phyloP scores from a whole-genome alignment of 2,888 invertebrate species.

The Hedya salicella region DNA sequence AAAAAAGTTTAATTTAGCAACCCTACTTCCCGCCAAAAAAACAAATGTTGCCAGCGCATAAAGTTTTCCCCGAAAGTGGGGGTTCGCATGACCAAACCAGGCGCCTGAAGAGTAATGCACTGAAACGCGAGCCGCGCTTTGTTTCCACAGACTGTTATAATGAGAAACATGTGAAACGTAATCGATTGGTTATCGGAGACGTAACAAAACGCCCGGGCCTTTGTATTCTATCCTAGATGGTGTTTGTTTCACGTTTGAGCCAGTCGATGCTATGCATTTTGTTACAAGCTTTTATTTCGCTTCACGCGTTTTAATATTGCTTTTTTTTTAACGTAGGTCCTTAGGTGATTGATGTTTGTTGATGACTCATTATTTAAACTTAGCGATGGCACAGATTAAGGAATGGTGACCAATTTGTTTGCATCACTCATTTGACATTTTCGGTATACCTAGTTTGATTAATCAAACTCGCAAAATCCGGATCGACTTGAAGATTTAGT shows the following conservation, averaged over 20 bases:
- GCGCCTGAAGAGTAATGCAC: constrained; percentile 41
- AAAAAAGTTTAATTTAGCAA: background rate
- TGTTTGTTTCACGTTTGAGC: constrained; percentile 30
- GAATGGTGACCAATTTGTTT: no score
- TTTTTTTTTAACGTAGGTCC: background rate
- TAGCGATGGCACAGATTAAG: no score
- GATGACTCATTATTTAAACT: no score
- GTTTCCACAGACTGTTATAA: constrained; percentile 41
- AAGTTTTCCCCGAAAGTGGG: constrained; percentile 36
- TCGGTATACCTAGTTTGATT: no score
- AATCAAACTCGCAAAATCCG: no score
- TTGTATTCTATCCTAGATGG: constrained; percentile 39
- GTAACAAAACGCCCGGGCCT: constrained; percentile 35
- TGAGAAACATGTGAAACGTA: constrained; percentile 43
- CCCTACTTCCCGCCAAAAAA: constrained; percentile 17
- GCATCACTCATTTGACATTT: no score
- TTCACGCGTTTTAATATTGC: background rate
- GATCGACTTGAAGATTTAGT: no score
- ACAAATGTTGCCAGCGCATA: constrained; percentile 32
- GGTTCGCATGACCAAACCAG: constrained; percentile 38
- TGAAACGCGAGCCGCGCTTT: constrained; percentile 40
- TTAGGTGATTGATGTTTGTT: no score
- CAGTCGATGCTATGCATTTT: constrained; percentile 28
- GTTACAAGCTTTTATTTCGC: constrained; percentile 21
- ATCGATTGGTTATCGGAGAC: constrained; percentile 42